Evolutionary conservation across 2,113 vertebrate species (phyloP), one percentile per base, ranked within the genome.

Genomic region (Cepphus grylle): DNA sequence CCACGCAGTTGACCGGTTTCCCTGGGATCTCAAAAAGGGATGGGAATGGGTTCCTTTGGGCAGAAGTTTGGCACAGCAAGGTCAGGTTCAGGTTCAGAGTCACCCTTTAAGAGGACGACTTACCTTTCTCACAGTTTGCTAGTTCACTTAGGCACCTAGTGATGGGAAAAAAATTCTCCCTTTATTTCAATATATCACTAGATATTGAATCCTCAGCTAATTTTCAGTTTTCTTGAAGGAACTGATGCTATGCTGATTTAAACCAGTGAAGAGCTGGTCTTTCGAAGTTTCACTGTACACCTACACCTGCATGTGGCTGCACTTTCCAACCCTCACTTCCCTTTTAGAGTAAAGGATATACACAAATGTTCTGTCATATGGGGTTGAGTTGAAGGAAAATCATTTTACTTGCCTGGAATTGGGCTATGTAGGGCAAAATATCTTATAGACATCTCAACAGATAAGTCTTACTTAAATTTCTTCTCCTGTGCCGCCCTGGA

Each of bases 1-100:
- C 17, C 43, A 69, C 0, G 0, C 17, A 42, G 32, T 0, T 50
- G n/a, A 50, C 10, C 2, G 3, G 8, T 19, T 61, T 30, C 27
- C 15, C 53, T 53, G 38, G 30, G 23, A 86, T 21, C 29, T 81
- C 47, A 36, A 0, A 2, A 43, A 88, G 14, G 18, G 15, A 47
- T 1, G 9, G 36, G 25, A 84, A 59, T 8, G 36, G 15, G 3
- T 4, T 83, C 14, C 71, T 45, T n/a, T 2, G 5, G 34, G 20
- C 20, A 91, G 25, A 49, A 38, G 10, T 40, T 59, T 82, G 49
- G 13, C 32, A 27, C 29, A 65, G 10, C 27, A 93, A 88, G 21
- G 45, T 72, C 58, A 70, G 9, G 9, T 79, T 88, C 52, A 61
- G 11, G 43, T 59, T 73, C 34, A 43, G n/a, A 90, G 30, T 21